Evolutionary conservation across 1,140 invertebrate genomes (phyloP).

Genomic region (Pseudomyrmex dendroicus): DNA sequence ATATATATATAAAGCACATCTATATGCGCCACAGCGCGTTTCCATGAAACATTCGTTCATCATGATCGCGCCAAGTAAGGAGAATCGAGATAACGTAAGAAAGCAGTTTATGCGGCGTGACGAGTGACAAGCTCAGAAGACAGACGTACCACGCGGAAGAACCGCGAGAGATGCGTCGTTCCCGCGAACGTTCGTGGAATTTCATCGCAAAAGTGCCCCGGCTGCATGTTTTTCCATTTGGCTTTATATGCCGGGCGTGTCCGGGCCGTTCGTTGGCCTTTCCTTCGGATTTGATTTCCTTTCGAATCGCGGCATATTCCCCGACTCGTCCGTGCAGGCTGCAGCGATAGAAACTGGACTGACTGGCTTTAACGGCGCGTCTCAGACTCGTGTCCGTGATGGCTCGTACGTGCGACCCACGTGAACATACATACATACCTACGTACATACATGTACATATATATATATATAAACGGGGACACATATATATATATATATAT

Average conservation of each 20-base stretch:
- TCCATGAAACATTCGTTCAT: constrained; percentile 48
- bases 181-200: constrained; percentile 59
- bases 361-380: constrained; percentile 77
- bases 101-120: constrained; percentile 51
- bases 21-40: neutral
- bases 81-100: constrained; percentile 50
- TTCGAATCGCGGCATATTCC: constrained; percentile 71
- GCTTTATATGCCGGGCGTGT: constrained; percentile 51
- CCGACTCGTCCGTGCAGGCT: constrained; percentile 67
- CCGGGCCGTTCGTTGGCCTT: constrained; percentile 74
- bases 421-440: constrained; percentile 15
- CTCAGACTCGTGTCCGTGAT: constrained; percentile 63
- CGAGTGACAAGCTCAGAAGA: constrained; percentile 51
- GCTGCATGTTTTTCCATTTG: constrained; percentile 42
- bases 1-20: constrained; percentile 23
- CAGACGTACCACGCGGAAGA: constrained; percentile 49
- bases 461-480: too few species aligned
- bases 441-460: too few species aligned
- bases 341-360: constrained; percentile 76
- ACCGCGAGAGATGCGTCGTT: constrained; percentile 20
- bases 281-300: constrained; percentile 76
- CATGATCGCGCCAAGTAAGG: constrained; percentile 46
- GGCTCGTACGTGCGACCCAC: constrained; percentile 57
- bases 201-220: constrained; percentile 15
- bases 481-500: too few species aligned